Evolutionary conservation across 2,797 vertebrate species (phyloP).

Genomic region (Clarias pachynema): DNA sequence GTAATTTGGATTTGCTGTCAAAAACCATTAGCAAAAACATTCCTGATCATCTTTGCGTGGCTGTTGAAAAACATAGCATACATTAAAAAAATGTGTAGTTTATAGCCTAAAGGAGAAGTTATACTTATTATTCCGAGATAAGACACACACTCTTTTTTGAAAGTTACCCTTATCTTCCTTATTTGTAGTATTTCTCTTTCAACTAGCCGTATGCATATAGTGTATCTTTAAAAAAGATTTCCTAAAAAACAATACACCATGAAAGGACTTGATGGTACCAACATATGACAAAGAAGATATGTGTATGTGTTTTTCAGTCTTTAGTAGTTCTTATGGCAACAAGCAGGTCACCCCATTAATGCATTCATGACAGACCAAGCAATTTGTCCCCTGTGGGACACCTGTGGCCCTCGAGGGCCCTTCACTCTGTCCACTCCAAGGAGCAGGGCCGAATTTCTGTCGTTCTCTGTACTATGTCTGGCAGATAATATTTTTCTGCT

Average conservation of each 20-base stretch:
- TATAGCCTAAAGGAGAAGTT: not conserved
- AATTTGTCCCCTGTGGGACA: conserved; percentile 3
- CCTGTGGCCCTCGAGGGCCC: conserved; percentile 37
- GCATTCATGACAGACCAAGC: conserved; percentile 8
- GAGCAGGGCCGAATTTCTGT: conserved; percentile 73
- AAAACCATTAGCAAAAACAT: conserved; percentile 41
- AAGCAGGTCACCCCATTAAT: not conserved
- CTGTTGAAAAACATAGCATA: not conserved
- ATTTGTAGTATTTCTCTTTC: not conserved
- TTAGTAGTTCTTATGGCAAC: not conserved
- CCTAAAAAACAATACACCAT: not conserved
- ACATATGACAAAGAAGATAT: not conserved
- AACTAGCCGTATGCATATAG: not conserved
- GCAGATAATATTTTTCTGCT: conserved; percentile 80
- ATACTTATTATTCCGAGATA: not conserved
- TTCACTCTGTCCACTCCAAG: conserved; percentile 59
- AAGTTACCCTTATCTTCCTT: not conserved
- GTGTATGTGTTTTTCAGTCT: not conserved
- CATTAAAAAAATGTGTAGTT: not conserved
- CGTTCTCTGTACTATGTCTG: conserved; percentile 68
- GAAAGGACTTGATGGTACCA: not conserved
- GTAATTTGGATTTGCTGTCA: conserved; percentile 41
- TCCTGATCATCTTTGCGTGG: conserved; percentile 10
- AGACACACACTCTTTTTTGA: not conserved
- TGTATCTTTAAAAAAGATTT: too few relatives aligned